Percentiles rank a stretch among this genome's conserved stretches.
These are phyloP conservation scores for Cistogaster globosa DNA, from an alignment of 2,888 invertebrate genomes.

Conservation along the genomic window DNA sequence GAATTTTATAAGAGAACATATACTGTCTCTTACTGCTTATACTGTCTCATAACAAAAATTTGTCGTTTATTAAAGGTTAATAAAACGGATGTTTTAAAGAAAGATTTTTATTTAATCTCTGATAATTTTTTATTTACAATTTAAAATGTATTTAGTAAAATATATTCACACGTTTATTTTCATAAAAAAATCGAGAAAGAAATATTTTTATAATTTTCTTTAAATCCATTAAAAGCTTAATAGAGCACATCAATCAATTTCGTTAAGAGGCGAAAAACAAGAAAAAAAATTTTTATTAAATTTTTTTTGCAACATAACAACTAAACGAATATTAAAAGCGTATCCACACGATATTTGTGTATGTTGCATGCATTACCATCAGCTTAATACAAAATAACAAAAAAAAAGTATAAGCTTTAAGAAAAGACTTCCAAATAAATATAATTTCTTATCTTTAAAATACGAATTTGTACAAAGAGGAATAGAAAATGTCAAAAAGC, in stretches of 20 bases:
- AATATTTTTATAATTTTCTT: background rate
- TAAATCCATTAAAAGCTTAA: conserved; percentile 32
- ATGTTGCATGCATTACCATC: conserved; percentile 29
- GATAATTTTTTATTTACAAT: no score
- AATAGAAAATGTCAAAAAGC: conserved; percentile 18
- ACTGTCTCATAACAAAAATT: no score
- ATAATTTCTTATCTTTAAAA: conserved; percentile 35
- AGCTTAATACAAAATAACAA: conserved; percentile 30
- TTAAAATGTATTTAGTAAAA: no score
- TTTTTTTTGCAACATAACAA: conserved; percentile 30
- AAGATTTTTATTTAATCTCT: no score
- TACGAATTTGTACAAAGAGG: background rate
- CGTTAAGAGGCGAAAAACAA: background rate
- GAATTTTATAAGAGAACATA: no score
- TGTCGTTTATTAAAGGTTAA: no score
- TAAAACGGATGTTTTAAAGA: no score
- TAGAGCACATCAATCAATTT: conserved; percentile 66
- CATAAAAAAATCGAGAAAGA: no score
- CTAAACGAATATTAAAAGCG: conserved; percentile 21
- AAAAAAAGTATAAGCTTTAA: background rate
- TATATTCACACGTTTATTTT: no score
- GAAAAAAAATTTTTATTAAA: conserved; percentile 19
- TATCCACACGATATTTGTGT: conserved; percentile 23
- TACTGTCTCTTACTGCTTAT: no score
- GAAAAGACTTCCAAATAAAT: background rate